Conservation (phyloP, 2,888 invertebrate genomes). For the Bellardia bayeri region DNA sequence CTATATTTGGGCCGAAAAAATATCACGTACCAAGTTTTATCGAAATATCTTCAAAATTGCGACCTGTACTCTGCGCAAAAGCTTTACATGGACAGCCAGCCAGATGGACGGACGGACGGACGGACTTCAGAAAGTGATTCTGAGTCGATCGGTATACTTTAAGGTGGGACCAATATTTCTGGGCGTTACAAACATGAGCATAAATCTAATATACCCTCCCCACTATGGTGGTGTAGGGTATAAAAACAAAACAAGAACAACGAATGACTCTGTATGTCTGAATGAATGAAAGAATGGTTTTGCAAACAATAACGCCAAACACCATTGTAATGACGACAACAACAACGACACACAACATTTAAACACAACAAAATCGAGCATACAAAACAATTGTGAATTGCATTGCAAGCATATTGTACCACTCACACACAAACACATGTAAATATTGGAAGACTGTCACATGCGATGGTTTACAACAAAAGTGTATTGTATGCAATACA, state of each 20-base stretch:
- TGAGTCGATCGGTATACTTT: no score
- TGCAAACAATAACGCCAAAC: constrained; percentile 53
- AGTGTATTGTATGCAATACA: constrained; percentile 35
- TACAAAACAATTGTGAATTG: constrained; percentile 53
- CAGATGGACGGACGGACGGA: no score
- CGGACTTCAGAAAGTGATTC: no score
- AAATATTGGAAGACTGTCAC: neutral
- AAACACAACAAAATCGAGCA: constrained; percentile 19
- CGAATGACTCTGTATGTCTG: neutral
- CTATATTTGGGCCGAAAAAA: no score
- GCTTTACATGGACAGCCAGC: no score
- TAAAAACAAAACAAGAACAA: neutral
- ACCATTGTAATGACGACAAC: constrained; percentile 52
- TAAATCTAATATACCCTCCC: no score
- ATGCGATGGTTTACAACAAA: constrained; percentile 20
- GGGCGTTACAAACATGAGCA: no score
- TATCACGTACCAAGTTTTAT: no score
- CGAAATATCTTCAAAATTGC: no score
- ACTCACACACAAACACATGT: constrained; percentile 20
- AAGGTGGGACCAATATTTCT: no score
- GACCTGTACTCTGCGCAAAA: no score
- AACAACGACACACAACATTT: constrained; percentile 19
- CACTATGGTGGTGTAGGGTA: no score
- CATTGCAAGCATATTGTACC: constrained; percentile 18
- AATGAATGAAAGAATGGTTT: neutral